Conservation (phyloP, 2,888 invertebrate genomes). For the Barypeithes pellucidus region DNA sequence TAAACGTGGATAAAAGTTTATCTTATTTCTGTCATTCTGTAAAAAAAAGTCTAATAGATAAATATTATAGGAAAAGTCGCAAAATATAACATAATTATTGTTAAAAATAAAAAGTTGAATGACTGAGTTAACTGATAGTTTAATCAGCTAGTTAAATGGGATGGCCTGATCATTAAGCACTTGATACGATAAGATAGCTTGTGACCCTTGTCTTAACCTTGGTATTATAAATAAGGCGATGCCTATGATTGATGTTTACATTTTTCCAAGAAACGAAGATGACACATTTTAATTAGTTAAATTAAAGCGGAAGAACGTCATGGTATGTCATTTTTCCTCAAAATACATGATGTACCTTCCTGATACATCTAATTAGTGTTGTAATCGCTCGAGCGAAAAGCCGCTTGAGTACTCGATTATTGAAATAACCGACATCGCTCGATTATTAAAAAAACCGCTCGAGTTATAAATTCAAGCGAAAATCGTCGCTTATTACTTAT, state of each 20-base stretch:
- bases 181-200: not conserved
- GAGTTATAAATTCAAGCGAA: no score
- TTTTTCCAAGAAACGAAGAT: not conserved
- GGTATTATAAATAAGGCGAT: not conserved
- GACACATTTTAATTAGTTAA: not conserved
- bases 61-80: not conserved
- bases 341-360: no score
- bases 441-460: no score
- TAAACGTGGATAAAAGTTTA: no score
- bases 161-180: not conserved
- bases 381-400: no score
- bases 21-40: no score
- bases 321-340: no score
- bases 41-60: not conserved
- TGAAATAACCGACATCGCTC: no score
- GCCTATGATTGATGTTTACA: not conserved
- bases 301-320: no score
- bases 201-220: conserved; percentile 11
- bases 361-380: no score
- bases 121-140: conserved; percentile 5
- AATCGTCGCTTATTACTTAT: no score
- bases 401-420: no score
- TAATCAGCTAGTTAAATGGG: not conserved
- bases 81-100: not conserved
- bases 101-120: conserved; percentile 9